Evolutionary conservation across 2,797 vertebrate genomes (phyloP).

Genomic region (Thaleichthys pacificus): DNA sequence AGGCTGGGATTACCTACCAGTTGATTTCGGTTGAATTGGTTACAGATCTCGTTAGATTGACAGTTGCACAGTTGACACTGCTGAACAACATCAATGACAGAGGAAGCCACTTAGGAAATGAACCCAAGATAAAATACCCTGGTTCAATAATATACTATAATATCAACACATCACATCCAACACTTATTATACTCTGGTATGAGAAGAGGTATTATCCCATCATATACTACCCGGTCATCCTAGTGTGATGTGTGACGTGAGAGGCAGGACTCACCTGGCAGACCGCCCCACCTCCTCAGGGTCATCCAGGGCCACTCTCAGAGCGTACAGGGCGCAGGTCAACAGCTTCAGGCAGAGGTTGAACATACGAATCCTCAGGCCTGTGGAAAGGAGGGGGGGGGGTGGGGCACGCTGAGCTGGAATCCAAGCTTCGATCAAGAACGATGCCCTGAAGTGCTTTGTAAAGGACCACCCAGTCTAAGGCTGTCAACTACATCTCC

Average conservation of each 20-base stretch:
- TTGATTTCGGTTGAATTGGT: constrained; percentile 58
- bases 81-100: constrained; percentile 17
- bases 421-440: not conserved
- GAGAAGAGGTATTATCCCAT: not conserved
- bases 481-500: not conserved
- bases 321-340: constrained; percentile 81
- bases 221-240: no score
- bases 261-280: constrained; percentile 21
- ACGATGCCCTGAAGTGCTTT: not conserved
- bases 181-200: not conserved
- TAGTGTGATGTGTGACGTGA: not conserved
- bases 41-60: not conserved
- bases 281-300: constrained; percentile 59
- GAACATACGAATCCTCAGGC: constrained; percentile 83
- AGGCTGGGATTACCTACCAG: constrained; percentile 63
- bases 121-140: no score
- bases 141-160: no score
- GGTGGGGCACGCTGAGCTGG: not conserved
- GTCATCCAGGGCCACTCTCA: constrained; percentile 78
- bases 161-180: not conserved
- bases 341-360: constrained; percentile 84
- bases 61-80: constrained; percentile 48
- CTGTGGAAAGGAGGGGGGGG: constrained; percentile 47
- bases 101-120: no score
- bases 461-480: not conserved